phyloP scores from a whole-genome alignment of 2,113 vertebrate genomes.

The Cyphomyrus discorhynchus region DNA sequence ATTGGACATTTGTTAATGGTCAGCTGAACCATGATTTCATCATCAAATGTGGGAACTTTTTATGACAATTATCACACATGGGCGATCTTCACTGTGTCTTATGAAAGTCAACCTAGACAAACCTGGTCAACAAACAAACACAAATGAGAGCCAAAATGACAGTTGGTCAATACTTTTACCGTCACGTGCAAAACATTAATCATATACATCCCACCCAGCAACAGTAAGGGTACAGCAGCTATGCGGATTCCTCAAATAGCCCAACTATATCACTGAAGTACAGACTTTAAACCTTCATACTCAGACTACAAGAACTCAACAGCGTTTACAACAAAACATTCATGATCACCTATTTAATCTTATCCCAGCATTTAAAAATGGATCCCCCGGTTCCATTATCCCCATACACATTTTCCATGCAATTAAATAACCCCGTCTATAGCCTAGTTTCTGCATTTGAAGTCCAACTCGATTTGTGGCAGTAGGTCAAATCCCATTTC shows the following conservation, averaged over 20 bases:
- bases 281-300: background rate
- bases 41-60: background rate
- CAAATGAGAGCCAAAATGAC: background rate
- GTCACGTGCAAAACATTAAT: background rate
- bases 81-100: background rate
- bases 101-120: background rate
- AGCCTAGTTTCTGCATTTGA: background rate
- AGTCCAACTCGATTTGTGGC: background rate
- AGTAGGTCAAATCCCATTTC: background rate
- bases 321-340: background rate
- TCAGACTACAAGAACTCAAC: background rate
- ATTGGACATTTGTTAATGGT: background rate
- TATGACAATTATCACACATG: background rate
- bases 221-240: background rate
- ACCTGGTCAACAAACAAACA: background rate
- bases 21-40: background rate
- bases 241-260: background rate
- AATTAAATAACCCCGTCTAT: background rate
- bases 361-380: background rate
- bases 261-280: background rate
- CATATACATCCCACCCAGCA: background rate
- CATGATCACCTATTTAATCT: background rate
- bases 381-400: background rate
- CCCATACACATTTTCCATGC: background rate
- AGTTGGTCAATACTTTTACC: background rate